Evolutionary conservation across 2,113 vertebrate genomes (phyloP), one percentile per base, ranked within the genome.

Genomic region (Cricetomys ansorgei): DNA sequence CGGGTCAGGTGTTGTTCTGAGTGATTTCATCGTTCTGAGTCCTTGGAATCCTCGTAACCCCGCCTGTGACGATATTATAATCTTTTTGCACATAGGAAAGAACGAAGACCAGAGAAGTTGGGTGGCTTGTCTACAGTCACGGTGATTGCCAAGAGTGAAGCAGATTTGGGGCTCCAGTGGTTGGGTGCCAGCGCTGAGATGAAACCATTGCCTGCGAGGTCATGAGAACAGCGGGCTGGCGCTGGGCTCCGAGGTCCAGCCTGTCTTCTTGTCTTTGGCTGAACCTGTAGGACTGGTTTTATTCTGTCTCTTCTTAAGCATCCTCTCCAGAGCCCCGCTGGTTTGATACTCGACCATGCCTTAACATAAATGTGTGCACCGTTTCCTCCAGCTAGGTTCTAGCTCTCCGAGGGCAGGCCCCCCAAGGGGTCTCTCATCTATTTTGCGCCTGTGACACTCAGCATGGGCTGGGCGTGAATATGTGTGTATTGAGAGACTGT

Each of bases 401-500:
- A 53, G 27, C 0, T 2, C 11, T 31, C 69, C 0, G 0, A 65
- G 50, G 31, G 8, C 29, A 55, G 79, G 45, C 27, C 25, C 16
- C 6, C 11, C 5, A 4, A 17, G 31, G 17, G 25, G 27, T n/a
- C 62, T 67, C 57, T 34, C 25, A 48, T 81, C n/a, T n/a, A 34
- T 55, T 27, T 29, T 21, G 37, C 67, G 40, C 34, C 40, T 37
- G 23, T 0, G 10, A 69, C 53, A 45, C 40, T 0, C 3, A 53
- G 6, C 4, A 0, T 69, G 12, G 75, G 50, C 5, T 8, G 50
- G 27, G 15, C 12, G 2, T n/a, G 9, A 13, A 40, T 1, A 5
- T 57, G 57, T 37, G 7, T 21, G 43, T 19, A 4, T 25, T 0
- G 4, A 45, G 45, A 1, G 16, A 7, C 67, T n/a, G 0, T 3